phyloP scores from a whole-genome alignment of 2,797 vertebrate species.

The Poecile montanus region DNA sequence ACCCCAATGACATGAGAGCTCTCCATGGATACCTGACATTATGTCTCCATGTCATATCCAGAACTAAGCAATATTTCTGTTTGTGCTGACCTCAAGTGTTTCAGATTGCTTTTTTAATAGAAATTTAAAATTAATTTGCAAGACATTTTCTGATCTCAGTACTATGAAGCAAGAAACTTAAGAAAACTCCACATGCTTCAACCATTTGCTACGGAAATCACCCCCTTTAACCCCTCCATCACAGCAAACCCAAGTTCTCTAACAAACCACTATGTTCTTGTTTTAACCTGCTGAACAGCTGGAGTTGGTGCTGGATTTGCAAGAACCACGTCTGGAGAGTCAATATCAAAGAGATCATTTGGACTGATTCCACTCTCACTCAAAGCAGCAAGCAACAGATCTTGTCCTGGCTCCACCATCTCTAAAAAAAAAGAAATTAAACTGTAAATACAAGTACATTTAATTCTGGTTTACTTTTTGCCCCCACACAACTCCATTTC shows the following conservation, averaged over 20 bases:
- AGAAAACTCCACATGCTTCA: neutral
- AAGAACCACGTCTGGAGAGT: slow-evolving; percentile 86
- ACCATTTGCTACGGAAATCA: neutral
- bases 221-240: neutral
- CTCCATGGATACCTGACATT: neutral
- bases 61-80: neutral
- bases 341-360: slow-evolving; percentile 94
- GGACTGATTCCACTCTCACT: slow-evolving; percentile 99
- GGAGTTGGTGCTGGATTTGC: slow-evolving; percentile 77
- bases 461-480: neutral
- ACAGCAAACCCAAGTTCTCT: neutral
- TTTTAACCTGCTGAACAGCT: slow-evolving; percentile 86
- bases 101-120: neutral
- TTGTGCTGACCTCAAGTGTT: neutral
- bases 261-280: neutral
- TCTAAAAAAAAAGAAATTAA: slow-evolving; percentile 45
- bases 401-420: slow-evolving; percentile 98
- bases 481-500: neutral
- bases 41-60: neutral
- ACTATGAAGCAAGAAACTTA: neutral
- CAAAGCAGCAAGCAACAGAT: slow-evolving; percentile 96
- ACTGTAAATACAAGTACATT: neutral
- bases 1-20: neutral
- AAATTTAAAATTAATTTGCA: neutral
- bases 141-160: neutral